Evolutionary conservation across 2,888 invertebrate genomes (phyloP).

Genomic region (Ennomos quercinarius): DNA sequence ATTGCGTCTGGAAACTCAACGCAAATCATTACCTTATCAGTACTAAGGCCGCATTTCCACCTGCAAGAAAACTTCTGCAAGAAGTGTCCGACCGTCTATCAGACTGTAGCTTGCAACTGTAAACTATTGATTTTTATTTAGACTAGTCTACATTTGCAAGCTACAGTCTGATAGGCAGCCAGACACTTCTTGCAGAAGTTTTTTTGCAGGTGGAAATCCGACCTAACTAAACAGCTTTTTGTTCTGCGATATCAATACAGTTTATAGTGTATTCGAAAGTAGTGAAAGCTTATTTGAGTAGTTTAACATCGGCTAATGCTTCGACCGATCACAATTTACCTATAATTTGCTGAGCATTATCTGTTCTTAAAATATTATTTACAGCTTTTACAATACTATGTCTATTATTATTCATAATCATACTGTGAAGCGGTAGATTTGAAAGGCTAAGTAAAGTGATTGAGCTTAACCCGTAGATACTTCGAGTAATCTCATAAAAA

Average conservation of each 20-base stretch:
- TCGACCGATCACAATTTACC: constrained; percentile 49
- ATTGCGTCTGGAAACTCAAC: constrained; percentile 14
- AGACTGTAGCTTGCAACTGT: too few relatives aligned
- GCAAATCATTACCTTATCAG: constrained; percentile 40
- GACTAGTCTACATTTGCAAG: too few relatives aligned
- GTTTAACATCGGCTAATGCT: constrained; percentile 49
- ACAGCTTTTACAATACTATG: constrained; percentile 18
- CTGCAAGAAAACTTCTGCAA: too few relatives aligned
- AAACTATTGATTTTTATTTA: too few relatives aligned
- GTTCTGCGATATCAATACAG: constrained; percentile 50
- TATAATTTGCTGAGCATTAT: constrained; percentile 55
- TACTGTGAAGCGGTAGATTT: constrained; percentile 15
- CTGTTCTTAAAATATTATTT: constrained; percentile 38
- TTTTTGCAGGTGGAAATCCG: too few relatives aligned
- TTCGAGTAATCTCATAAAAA: constrained; percentile 30
- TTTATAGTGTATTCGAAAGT: constrained; percentile 50
- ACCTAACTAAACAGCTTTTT: constrained; percentile 55
- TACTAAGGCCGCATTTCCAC: too few relatives aligned
- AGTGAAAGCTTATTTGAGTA: constrained; percentile 61
- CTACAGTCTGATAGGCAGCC: too few relatives aligned
- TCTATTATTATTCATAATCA: constrained; percentile 3
- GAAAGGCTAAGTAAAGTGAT: constrained; percentile 23
- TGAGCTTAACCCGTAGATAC: constrained; percentile 27
- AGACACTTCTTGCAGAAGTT: too few relatives aligned
- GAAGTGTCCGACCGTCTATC: too few relatives aligned